Evolutionary conservation across 2,113 vertebrate species (phyloP).

Genomic region (Peromyscus leucopus): DNA sequence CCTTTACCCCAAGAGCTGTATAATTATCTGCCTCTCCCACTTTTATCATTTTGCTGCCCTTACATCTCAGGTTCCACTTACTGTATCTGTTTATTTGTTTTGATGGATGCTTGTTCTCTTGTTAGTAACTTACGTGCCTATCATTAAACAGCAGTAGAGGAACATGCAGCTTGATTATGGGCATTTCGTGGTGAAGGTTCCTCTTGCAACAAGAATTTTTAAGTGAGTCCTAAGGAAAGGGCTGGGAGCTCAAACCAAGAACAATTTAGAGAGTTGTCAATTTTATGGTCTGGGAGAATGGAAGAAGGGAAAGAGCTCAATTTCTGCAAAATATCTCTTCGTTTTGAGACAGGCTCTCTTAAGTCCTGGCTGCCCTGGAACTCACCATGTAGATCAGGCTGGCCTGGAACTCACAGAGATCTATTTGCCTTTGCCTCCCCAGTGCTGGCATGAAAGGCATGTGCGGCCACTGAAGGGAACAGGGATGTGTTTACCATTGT

Average conservation of each 20-base stretch:
- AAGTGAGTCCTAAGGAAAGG: not conserved
- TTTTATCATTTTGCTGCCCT: not conserved
- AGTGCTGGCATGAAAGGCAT: not conserved
- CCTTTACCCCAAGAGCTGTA: not conserved
- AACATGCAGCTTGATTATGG: not conserved
- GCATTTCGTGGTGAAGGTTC: not conserved
- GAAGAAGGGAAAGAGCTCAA: conserved; percentile 5
- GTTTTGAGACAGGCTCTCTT: not conserved
- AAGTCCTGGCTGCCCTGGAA: not conserved
- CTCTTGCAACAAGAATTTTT: not conserved
- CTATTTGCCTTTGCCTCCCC: not conserved
- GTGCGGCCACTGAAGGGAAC: not conserved
- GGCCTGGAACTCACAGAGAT: not conserved
- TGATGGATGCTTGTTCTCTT: not conserved
- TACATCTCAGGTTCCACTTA: not conserved
- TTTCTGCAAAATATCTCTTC: not conserved
- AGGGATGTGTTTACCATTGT: not conserved
- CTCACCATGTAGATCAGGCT: not conserved
- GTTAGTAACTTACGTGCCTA: not conserved
- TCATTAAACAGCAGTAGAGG: not conserved
- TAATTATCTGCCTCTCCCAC: not conserved
- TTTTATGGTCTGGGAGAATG: not conserved
- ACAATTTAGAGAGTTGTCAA: not conserved
- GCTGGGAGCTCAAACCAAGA: not conserved
- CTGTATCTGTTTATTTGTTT: not conserved